Base-by-base conservation (phyloP, 2,888 invertebrate species). In the Morpho deidamia region DNA sequence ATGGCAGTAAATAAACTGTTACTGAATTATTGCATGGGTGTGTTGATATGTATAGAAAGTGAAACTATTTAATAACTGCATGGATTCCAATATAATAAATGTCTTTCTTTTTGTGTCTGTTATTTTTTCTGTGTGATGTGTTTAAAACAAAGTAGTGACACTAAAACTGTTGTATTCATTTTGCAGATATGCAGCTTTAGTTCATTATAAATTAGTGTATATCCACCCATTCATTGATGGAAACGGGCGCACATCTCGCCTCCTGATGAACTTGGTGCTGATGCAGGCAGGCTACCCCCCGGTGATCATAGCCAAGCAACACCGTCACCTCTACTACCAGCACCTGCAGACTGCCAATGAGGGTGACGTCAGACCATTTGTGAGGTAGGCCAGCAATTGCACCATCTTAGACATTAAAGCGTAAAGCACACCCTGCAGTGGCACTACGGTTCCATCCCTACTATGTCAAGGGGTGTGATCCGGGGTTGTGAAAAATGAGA, bases 211-310 rank as follows among this genome's bases (percentile, higher is more conserved):
- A 84, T 81, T 99, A 43, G 99, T 99, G 0, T 96, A 96, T 74
- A 98, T 99, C 65, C 99, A 99, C 88, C 99, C 99, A 0, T 99
- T 99, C 84, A 92, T 95, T 2, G 99, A 99, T 81, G 99, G 99
- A 45, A 99, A 99, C 74, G 99, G 99, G 0, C 92, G 99, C 71
- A 99, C 99, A 0, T 97, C 98, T 10, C 92, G 99, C 33, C 91
- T 99, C 23, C 91, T 99, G 1, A 99, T 99, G 98, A 99, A 99
- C 83, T 92, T 98, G 66, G 93, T 99, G 60, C 91, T 99, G 35
- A 96, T 99, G 95, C 95, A 95, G 79, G 96, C 96, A 1, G 98
- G 99, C 0, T 99, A 96, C 85, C 99, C 99, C 0, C 98, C 99
- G 0, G 97, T 99, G 10, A 97, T 98, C 64, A 95, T 99, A 60